Evolutionary conservation across 2,113 vertebrate genomes (phyloP).

Genomic region (Anseranas semipalmata): DNA sequence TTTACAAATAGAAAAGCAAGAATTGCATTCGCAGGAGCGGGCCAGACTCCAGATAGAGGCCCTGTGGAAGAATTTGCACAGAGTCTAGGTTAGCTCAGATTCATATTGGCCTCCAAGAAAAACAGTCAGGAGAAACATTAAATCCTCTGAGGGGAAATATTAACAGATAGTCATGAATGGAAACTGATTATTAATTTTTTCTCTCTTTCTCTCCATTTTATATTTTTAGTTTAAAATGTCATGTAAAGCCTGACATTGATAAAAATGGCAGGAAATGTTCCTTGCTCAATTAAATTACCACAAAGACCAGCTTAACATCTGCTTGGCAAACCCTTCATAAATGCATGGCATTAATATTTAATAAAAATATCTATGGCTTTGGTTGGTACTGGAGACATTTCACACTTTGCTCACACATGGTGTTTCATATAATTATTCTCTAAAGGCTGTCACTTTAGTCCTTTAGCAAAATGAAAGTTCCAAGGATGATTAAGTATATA

Average conservation of each 20-base stretch:
- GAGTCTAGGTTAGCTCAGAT: conserved; percentile 71
- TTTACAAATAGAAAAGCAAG: conserved; percentile 67
- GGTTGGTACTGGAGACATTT: conserved; percentile 73
- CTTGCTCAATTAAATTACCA: conserved; percentile 77
- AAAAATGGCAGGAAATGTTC: conserved; percentile 82
- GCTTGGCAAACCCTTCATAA: conserved; percentile 72
- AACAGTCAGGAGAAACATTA: conserved; percentile 75
- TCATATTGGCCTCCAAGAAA: conserved; percentile 72
- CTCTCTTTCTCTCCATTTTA: conserved; percentile 56
- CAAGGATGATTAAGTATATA: conserved; percentile 56
- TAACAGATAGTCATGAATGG: conserved; percentile 74
- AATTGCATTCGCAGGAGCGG: conserved; percentile 41
- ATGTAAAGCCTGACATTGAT: conserved; percentile 77
- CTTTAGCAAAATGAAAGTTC: conserved; percentile 59
- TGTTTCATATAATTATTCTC: conserved; percentile 74
- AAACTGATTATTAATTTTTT: conserved; percentile 77
- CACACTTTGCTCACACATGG: conserved; percentile 71
- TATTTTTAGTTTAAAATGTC: conserved; percentile 77
- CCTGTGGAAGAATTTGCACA: conserved; percentile 70
- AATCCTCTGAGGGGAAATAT: conserved; percentile 74
- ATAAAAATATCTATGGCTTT: conserved; percentile 75
- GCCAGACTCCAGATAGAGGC: conserved; percentile 64
- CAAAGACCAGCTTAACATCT: conserved; percentile 75
- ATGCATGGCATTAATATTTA: conserved; percentile 79
- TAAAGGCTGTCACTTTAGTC: conserved; percentile 37